Evolutionary conservation across 2,888 invertebrate species (phyloP).

Genomic region (Microplitis manilae): DNA sequence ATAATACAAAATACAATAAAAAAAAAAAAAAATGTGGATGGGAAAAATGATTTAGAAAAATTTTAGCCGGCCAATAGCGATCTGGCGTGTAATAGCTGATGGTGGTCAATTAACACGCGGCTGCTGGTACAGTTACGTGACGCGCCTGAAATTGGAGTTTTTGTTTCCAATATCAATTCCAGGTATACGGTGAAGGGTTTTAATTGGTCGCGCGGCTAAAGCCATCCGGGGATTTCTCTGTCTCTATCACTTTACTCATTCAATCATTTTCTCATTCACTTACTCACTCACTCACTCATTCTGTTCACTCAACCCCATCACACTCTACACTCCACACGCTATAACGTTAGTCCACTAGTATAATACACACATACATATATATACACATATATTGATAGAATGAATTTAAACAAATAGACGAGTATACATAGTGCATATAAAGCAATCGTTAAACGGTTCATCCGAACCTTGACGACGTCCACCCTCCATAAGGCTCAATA

Average conservation of each 20-base stretch:
- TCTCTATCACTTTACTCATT: constrained; percentile 37
- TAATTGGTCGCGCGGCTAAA: constrained; percentile 63
- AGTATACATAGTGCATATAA: constrained; percentile 40
- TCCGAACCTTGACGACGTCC: constrained; percentile 25
- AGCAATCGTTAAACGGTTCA: constrained; percentile 38
- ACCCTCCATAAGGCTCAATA: constrained; percentile 14
- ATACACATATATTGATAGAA: neutral
- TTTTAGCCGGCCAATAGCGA: constrained; percentile 58
- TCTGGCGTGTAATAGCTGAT: constrained; percentile 66
- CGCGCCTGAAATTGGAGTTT: constrained; percentile 68
- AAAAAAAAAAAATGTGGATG: neutral
- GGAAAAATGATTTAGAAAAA: constrained; percentile 44
- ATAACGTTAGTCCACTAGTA: too few species aligned
- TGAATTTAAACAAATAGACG: constrained; percentile 8
- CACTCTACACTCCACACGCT: too few species aligned
- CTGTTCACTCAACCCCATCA: constrained; percentile 16
- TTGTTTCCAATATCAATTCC: constrained; percentile 69
- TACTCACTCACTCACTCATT: constrained; percentile 36
- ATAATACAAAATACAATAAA: constrained; percentile 20
- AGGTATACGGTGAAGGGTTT: constrained; percentile 62
- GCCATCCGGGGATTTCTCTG: constrained; percentile 50
- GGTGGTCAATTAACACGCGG: constrained; percentile 67
- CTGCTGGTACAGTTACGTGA: constrained; percentile 55
- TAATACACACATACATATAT: too few species aligned
- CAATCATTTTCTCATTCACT: constrained; percentile 5